Evolutionary conservation across 2,797 vertebrate genomes (phyloP), one percentile per base, ranked within the genome.

Genomic region (Gastrophryne carolinensis): DNA sequence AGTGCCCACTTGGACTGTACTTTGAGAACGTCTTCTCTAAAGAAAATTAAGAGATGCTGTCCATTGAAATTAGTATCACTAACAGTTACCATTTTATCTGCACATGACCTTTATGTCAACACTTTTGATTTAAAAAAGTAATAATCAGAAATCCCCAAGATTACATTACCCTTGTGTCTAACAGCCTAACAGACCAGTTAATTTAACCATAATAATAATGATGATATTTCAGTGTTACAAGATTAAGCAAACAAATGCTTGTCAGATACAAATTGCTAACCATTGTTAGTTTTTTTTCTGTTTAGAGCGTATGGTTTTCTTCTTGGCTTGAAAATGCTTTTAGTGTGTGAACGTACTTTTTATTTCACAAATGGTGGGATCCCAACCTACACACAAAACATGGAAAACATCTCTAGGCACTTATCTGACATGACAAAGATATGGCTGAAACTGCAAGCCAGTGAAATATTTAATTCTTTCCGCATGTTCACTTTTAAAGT

Each of bases 401-500:
- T 63, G 49, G 60, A 56, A 67, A 75, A 67, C 53, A 58, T 75
- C 72, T 75, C 39, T 39, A 67, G 54, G 64, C 54, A 37, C 23
- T 72, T 60, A 66, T 72, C 30, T 52, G 32, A 47, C 61, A 60
- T 72, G 61, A 63, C 60, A 78, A 78, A 72, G 53, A 78, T 78
- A 66, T 78, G 75, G 37, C 60, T 49, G 61, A 58, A 54, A 63
- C 60, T 65, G 53, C 29, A 72, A 65, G 34, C 60, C 27, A 64
- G 23, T 63, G 39, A 71, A 63, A 58, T 49, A 50, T 60, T 35
- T 78, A 78, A 78, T 78, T 60, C 21, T 24, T 78, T 78, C 75
- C 75, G 58, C 47, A 72, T 78, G 75, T 78, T 52, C 52, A 66
- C 61, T 58, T 78, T 60, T 78, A 30, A 72, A 72, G 75, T 21